Conservation (phyloP, 2,888 invertebrate species). For the Gerris lacustris region DNA sequence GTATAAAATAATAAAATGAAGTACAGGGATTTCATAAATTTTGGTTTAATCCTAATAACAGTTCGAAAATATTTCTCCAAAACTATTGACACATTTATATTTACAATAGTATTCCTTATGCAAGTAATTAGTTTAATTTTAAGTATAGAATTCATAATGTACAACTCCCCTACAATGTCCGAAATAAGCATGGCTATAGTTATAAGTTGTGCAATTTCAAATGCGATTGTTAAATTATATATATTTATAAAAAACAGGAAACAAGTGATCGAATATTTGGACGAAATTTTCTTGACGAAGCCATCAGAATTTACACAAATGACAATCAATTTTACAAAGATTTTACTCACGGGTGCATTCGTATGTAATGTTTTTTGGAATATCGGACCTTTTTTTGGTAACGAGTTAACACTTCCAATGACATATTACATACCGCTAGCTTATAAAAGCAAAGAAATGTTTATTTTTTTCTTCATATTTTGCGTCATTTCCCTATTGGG, state of each 20-base stretch:
- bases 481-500: background rate
- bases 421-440: background rate
- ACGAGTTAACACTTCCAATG: background rate
- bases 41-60: background rate
- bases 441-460: background rate
- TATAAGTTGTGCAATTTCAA: background rate
- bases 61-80: background rate
- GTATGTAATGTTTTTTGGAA: background rate
- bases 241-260: background rate
- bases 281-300: background rate
- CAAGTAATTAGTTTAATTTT: background rate
- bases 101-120: background rate
- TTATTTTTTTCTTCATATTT: background rate
- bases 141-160: background rate
- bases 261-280: background rate
- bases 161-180: background rate
- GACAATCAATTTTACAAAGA: background rate
- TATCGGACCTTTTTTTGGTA: background rate
- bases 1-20: too few relatives aligned
- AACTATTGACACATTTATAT: background rate
- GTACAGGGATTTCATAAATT: background rate
- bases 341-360: background rate
- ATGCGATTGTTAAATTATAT: background rate
- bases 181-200: background rate
- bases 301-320: background rate